Conservation (phyloP, 2,888 invertebrate genomes). For the Aphodius sticticus region DNA sequence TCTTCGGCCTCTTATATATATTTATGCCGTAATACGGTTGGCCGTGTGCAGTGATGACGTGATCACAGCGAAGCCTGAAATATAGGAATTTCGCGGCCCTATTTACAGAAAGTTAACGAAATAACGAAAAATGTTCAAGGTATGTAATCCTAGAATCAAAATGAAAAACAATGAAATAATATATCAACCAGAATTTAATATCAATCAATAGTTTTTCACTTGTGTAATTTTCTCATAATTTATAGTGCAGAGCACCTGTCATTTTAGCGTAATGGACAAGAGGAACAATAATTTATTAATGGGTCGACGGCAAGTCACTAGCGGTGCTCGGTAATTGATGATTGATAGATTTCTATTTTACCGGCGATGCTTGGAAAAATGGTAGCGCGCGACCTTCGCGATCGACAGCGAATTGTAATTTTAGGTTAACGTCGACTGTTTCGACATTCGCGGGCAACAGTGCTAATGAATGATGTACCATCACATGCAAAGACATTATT, state of each 20-base stretch:
- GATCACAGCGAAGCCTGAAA: too few relatives aligned
- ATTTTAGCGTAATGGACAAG: background rate
- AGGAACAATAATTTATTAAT: background rate
- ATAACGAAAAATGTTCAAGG: too few relatives aligned
- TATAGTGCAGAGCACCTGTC: background rate
- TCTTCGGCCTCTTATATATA: background rate
- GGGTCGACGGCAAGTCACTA: background rate
- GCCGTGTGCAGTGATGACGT: constrained; percentile 4
- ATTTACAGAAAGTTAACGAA: too few relatives aligned
- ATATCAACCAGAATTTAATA: too few relatives aligned
- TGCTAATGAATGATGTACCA: background rate
- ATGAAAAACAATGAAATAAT: too few relatives aligned
- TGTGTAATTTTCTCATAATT: too few relatives aligned
- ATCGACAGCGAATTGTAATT: background rate
- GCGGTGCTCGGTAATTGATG: background rate
- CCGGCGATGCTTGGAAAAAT: background rate
- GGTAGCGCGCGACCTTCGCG: background rate
- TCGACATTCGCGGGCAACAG: background rate
- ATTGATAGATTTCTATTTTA: background rate
- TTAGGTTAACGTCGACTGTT: background rate
- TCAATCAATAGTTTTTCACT: too few relatives aligned
- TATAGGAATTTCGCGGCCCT: too few relatives aligned
- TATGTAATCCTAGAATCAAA: too few relatives aligned
- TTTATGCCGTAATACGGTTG: background rate
- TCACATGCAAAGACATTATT: background rate